Evolutionary conservation across 2,888 invertebrate species (phyloP).

Genomic region (Drosophila paucipuncta): DNA sequence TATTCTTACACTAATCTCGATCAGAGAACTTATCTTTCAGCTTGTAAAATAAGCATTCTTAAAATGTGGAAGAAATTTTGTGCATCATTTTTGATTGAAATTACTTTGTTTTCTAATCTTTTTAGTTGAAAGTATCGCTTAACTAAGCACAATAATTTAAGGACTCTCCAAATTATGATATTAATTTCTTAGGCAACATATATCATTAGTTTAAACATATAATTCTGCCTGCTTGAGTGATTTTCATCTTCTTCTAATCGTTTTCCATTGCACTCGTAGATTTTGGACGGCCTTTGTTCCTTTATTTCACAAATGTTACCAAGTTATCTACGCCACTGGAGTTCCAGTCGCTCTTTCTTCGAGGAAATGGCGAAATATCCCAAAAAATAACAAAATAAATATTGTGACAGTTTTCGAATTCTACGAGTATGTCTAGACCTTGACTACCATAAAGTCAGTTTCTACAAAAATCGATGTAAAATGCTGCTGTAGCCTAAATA

Average conservation of each 20-base stretch:
- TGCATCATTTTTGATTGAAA: background rate
- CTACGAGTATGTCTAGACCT: slow-evolving; percentile 59
- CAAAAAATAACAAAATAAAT: slow-evolving; percentile 36
- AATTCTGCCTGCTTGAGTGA: background rate
- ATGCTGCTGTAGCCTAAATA: slow-evolving; percentile 38
- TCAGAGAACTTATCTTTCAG: background rate
- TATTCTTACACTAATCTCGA: background rate
- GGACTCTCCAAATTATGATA: background rate
- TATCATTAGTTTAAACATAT: background rate
- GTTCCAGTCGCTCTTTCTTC: slow-evolving; percentile 50
- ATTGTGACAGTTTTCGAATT: slow-evolving; percentile 63
- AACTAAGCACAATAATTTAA: background rate
- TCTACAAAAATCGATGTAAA: slow-evolving; percentile 61
- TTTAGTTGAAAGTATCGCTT: background rate
- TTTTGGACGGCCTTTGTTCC: slow-evolving; percentile 35
- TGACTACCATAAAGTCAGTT: slow-evolving; percentile 71
- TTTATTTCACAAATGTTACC: slow-evolving; percentile 78
- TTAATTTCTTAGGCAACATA: background rate
- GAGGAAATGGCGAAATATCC: slow-evolving; percentile 37
- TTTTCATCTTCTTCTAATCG: background rate
- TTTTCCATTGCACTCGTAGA: background rate
- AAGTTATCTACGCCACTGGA: slow-evolving; percentile 83
- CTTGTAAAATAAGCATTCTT: background rate
- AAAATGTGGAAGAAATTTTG: background rate
- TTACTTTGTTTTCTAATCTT: background rate